These are phyloP conservation scores for Drosophila subquinaria DNA, from an alignment of 2,888 invertebrate species.

Conservation along the genomic window DNA sequence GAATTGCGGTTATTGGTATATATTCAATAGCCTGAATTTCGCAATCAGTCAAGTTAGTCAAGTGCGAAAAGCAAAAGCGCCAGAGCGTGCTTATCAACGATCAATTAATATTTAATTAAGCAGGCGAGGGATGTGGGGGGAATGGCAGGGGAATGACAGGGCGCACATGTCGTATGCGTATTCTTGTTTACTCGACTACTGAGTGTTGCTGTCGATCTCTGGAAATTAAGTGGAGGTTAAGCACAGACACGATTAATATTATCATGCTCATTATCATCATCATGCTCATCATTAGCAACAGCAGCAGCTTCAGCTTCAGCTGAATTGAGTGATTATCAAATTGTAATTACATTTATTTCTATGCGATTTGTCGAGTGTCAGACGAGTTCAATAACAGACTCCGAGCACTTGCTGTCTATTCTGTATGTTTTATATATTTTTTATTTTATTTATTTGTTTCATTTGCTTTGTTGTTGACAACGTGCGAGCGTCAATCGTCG, in stretches of 20 bases:
- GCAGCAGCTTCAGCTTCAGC: neutral
- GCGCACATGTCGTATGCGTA: constrained; percentile 65
- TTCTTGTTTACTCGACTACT: constrained; percentile 41
- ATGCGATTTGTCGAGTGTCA: constrained; percentile 79
- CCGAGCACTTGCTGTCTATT: constrained; percentile 27
- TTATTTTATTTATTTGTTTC: constrained; percentile 38
- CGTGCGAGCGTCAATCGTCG: constrained; percentile 50
- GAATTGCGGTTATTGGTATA: neutral
- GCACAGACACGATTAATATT: constrained; percentile 15
- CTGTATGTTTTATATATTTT: too few relatives aligned
- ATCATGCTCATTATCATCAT: constrained; percentile 1
- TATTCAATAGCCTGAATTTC: constrained; percentile 33
- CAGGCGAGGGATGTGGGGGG: constrained; percentile 44
- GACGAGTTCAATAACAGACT: constrained; percentile 75
- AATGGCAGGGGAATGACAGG: constrained; percentile 2
- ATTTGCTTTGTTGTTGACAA: constrained; percentile 58
- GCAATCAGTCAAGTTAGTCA: constrained; percentile 28
- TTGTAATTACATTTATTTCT: constrained; percentile 70
- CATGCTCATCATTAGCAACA: constrained; percentile 1
- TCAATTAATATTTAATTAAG: constrained; percentile 84
- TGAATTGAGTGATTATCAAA: constrained; percentile 71
- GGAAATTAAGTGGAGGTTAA: constrained; percentile 55
- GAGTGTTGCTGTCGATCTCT: constrained; percentile 27
- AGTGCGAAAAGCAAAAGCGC: constrained; percentile 51
- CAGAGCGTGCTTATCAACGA: constrained; percentile 71